Evolutionary conservation across 2,113 vertebrate genomes (phyloP).

Genomic region (Cryptotis parvus): DNA sequence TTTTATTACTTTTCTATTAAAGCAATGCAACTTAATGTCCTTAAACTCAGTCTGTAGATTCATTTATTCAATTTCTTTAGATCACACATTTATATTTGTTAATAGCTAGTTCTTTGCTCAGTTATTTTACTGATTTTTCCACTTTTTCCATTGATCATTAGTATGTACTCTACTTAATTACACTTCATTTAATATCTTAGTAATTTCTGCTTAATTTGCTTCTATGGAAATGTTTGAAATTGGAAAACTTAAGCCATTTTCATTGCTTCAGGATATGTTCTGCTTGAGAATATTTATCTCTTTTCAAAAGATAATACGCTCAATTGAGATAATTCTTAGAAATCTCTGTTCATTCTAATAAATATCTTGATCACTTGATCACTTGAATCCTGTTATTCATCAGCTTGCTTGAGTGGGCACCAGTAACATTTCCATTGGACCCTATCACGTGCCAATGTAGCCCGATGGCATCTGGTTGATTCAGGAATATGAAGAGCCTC

Average conservation of each 20-base stretch:
- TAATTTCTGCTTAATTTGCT: conserved; percentile 69
- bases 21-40: not conserved
- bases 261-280: not conserved
- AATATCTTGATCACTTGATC: too few relatives aligned
- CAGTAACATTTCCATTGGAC: too few relatives aligned
- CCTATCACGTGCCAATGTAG: too few relatives aligned
- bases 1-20: too few relatives aligned
- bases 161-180: conserved; percentile 67
- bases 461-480: too few relatives aligned
- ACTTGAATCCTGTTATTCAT: too few relatives aligned
- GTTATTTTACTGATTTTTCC: conserved; percentile 4
- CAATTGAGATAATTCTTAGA: not conserved
- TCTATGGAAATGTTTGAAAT: conserved; percentile 23
- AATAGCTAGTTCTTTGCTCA: not conserved
- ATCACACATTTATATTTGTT: conserved; percentile 12
- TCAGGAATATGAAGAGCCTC: too few relatives aligned
- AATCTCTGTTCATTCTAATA: not conserved
- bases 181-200: conserved; percentile 54
- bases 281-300: not conserved
- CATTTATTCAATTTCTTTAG: not conserved
- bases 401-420: too few relatives aligned
- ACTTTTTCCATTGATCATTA: conserved; percentile 54
- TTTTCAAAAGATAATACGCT: conserved; percentile 31
- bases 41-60: not conserved
- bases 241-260: conserved; percentile 32